Percentiles rank a stretch among this genome's conserved stretches.
Evolutionary conservation across 2,797 vertebrate genomes (phyloP).

Genomic region (Leptodactylus fallax): DNA sequence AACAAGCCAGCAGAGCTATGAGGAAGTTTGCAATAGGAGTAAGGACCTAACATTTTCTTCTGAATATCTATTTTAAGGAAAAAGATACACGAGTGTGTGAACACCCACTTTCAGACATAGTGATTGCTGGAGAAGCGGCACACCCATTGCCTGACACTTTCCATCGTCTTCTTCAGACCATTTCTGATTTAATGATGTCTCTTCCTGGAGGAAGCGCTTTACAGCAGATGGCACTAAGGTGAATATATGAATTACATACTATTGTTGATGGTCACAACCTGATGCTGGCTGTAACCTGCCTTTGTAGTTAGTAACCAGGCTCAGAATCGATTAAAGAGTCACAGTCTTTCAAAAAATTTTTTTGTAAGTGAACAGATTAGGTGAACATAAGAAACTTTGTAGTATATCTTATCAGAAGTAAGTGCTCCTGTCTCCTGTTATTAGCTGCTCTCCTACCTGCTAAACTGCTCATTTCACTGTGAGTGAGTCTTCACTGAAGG

Average conservation of each 20-base stretch:
- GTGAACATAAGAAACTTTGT: too few species aligned
- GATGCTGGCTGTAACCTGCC: too few species aligned
- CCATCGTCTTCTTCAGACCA: constrained; percentile 96
- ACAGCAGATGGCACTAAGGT: constrained; percentile 99
- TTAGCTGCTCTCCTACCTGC: too few species aligned
- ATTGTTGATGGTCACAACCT: not conserved
- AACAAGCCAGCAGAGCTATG: not conserved
- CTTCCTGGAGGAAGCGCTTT: constrained; percentile 96
- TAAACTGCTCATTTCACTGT: too few species aligned
- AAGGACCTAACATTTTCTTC: not conserved
- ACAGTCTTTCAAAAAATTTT: too few species aligned
- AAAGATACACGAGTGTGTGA: constrained; percentile 96
- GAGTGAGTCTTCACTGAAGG: too few species aligned
- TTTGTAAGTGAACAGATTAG: too few species aligned
- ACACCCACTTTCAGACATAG: constrained; percentile 96
- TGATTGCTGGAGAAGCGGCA: constrained; percentile 96
- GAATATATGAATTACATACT: constrained; percentile 34
- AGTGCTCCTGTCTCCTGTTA: too few species aligned
- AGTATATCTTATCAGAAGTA: too few species aligned
- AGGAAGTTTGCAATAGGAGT: not conserved
- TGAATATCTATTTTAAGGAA: constrained; percentile 77
- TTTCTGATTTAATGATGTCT: constrained; percentile 99
- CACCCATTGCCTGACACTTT: constrained; percentile 98
- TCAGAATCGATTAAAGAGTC: too few species aligned
- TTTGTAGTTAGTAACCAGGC: too few species aligned